Base-by-base conservation (phyloP, 2,797 vertebrate species). In the Xenentodon cancila region DNA sequence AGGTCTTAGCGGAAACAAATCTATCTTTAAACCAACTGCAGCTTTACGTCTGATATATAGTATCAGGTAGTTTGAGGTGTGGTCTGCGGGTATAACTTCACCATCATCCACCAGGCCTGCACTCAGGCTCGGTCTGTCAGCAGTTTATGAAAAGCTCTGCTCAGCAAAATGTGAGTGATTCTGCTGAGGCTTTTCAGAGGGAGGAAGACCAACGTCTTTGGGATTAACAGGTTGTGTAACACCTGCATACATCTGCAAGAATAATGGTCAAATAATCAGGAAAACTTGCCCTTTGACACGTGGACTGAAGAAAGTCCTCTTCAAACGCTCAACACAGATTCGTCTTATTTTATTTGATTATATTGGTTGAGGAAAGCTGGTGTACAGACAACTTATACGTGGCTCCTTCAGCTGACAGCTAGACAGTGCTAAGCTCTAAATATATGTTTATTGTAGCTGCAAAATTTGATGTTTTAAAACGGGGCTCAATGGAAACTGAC, bases 1-100 rank as follows among this genome's bases (percentile, higher is more conserved):
- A 27, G 42, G 0, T 44, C 45, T 65, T 55, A 45, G 72, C 58
- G 51, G 55, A 52, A 67, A 58, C 21, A n/a, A n/a, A 56, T 54
- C 16, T 5, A 20, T 67, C 74, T 76, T 75, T 63, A 88, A 89
- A 79, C 73, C 80, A 87, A 79, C 65, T 20, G 59, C 68, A 66
- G 84, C 72, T 44, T 52, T 46, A 57, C 70, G 64, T 51, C 80
- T 79, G 37, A 1, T 71, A 75, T 80, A 21, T 65, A 81, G 71
- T 71, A 87, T 79, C 81, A 86, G 18, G n/a, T 18, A 48, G 30
- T 32, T 6, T 32, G 61, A 43, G 58, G 58, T 55, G 46, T 9
- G 34, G 20, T 5, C 55, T 53, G 67, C 8, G 40, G 58, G 48
- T 51, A 49, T 43, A 68, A n/a, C 12, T 73, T 67, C 47, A 60